Evolutionary conservation across 1,140 invertebrate species (phyloP).

Genomic region (Drosophila rhopaloa): DNA sequence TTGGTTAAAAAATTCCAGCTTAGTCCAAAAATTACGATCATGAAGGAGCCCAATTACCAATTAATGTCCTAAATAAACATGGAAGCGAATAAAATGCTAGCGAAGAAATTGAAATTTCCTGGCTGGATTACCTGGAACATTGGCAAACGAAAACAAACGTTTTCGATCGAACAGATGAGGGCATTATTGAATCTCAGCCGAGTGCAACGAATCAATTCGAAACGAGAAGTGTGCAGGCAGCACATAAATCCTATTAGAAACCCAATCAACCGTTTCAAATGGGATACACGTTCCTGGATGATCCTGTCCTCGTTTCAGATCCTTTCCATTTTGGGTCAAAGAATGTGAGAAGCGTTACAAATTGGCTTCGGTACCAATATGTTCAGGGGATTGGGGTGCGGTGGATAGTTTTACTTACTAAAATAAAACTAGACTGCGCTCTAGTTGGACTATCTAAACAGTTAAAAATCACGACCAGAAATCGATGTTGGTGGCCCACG

Average conservation of each 20-base stretch:
- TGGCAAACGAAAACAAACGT: constrained; percentile 70
- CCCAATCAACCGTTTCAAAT: constrained; percentile 74
- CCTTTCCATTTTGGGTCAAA: constrained; percentile 27
- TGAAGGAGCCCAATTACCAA: constrained; percentile 23
- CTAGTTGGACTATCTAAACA: constrained; percentile 8
- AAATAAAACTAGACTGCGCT: constrained; percentile 3
- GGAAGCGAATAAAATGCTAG: constrained; percentile 42
- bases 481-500: constrained; percentile 51
- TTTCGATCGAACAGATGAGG: constrained; percentile 38
- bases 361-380: constrained; percentile 21
- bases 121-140: constrained; percentile 74
- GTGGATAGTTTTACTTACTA: constrained; percentile 18
- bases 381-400: not conserved
- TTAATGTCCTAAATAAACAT: constrained; percentile 36
- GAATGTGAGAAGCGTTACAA: constrained; percentile 47
- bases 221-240: constrained; percentile 29
- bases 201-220: constrained; percentile 72
- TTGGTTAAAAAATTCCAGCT: not conserved
- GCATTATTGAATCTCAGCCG: constrained; percentile 72
- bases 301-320: constrained; percentile 19
- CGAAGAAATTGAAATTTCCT: constrained; percentile 72
- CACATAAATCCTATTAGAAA: constrained; percentile 69
- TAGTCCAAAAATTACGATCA: constrained; percentile 11
- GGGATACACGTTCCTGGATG: constrained; percentile 40
- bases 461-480: not conserved